Evolutionary conservation across 2,797 vertebrate species (phyloP).

Genomic region (Thunnus albacares): DNA sequence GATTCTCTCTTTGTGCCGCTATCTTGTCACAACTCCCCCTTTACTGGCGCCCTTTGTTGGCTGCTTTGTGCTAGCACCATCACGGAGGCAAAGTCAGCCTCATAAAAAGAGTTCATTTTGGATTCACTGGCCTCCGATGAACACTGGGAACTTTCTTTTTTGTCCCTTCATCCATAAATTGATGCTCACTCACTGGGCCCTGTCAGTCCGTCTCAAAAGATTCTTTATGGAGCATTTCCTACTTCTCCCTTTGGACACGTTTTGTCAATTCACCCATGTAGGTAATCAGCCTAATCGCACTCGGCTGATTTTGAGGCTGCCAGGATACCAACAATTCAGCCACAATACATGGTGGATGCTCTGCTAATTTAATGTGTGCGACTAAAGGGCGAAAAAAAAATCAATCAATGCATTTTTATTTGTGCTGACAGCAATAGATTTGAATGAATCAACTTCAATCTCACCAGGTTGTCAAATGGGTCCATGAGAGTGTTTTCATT

Average conservation of each 20-base stretch:
- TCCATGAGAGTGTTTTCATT: constrained; percentile 79
- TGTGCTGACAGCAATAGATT: constrained; percentile 39
- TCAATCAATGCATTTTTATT: constrained; percentile 35
- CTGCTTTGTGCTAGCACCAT: constrained; percentile 79
- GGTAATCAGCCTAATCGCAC: constrained; percentile 71
- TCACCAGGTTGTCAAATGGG: constrained; percentile 61
- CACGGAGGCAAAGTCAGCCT: constrained; percentile 81
- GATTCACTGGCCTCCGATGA: constrained; percentile 85
- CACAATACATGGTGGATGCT: constrained; percentile 6
- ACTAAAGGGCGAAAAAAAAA: not conserved
- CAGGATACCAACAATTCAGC: constrained; percentile 38
- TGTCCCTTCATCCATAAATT: constrained; percentile 84
- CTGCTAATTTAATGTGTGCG: constrained; percentile 37
- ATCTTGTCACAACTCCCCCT: constrained; percentile 86
- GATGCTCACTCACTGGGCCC: constrained; percentile 78
- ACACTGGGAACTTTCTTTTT: constrained; percentile 85
- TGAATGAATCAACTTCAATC: constrained; percentile 54
- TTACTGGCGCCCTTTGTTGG: constrained; percentile 83
- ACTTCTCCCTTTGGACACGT: constrained; percentile 66
- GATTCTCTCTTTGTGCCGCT: constrained; percentile 85
- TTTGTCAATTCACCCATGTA: constrained; percentile 79
- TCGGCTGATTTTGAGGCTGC: constrained; percentile 55
- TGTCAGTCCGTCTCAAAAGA: constrained; percentile 82
- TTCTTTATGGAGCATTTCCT: constrained; percentile 81
- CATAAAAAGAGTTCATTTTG: constrained; percentile 90